Conservation (phyloP, 2,797 vertebrate genomes). For the Sebastes steindachneri region DNA sequence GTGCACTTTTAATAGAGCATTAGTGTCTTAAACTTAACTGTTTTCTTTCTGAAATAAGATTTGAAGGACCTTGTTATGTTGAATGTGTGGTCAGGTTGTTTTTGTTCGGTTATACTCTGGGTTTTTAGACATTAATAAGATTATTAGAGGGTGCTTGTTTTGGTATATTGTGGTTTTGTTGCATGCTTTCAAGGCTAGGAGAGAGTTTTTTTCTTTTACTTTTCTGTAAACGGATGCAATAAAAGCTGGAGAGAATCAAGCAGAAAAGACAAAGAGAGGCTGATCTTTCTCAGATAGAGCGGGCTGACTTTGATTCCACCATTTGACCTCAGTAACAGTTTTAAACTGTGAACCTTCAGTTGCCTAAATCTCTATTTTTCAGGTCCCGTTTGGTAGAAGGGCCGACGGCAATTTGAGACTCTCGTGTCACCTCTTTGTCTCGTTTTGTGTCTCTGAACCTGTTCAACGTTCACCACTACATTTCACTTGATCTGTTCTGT, state of each 20-base stretch:
- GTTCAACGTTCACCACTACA: slow-evolving; percentile 45
- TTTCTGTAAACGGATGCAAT: slow-evolving; percentile 50
- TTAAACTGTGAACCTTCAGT: slow-evolving; percentile 27
- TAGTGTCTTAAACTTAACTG: slow-evolving; percentile 23
- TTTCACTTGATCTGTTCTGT: slow-evolving; percentile 67
- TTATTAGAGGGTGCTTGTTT: slow-evolving; percentile 35
- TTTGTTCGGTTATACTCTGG: slow-evolving; percentile 18
- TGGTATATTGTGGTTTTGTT: slow-evolving; percentile 48
- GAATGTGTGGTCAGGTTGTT: slow-evolving; percentile 29
- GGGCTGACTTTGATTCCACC: slow-evolving; percentile 14
- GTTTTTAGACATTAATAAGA: slow-evolving; percentile 29
- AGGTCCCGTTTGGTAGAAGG: slow-evolving; percentile 35
- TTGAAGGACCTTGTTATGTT: slow-evolving; percentile 35
- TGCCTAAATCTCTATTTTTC: slow-evolving; percentile 56
- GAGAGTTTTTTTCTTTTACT: slow-evolving; percentile 28
- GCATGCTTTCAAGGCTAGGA: slow-evolving; percentile 45
- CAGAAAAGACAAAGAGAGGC: slow-evolving; percentile 11
- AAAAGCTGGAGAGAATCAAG: slow-evolving; percentile 21
- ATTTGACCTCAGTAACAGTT: slow-evolving; percentile 51
- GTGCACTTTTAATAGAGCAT: slow-evolving; percentile 43
- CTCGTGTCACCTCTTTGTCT: slow-evolving; percentile 47
- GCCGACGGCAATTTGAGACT: slow-evolving; percentile 23
- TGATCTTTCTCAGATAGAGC: not conserved
- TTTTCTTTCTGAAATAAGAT: slow-evolving; percentile 29
- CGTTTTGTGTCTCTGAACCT: slow-evolving; percentile 45